Percentiles rank a stretch among this genome's conserved stretches.
phyloP scores from a whole-genome alignment of 2,888 invertebrate genomes.

The Neoscelio sp. region DNA sequence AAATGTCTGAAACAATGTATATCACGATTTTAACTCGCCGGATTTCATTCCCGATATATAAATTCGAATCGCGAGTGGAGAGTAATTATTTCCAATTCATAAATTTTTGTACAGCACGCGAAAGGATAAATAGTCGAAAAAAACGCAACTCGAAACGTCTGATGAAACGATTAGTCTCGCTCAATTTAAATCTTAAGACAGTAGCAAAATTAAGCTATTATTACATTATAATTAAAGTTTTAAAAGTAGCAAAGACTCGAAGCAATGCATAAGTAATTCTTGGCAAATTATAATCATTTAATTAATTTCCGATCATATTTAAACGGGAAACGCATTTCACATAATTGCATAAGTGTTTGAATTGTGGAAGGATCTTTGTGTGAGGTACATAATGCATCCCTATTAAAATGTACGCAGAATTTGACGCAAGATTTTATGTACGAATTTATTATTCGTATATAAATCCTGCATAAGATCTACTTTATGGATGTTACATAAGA shows the following conservation, averaged over 20 bases:
- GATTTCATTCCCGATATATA: slow-evolving; percentile 12
- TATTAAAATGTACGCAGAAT: too few relatives aligned
- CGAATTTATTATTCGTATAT: too few relatives aligned
- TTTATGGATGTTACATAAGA: too few relatives aligned
- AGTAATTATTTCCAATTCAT: slow-evolving; percentile 53
- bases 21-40: slow-evolving; percentile 16
- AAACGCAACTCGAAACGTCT: not conserved
- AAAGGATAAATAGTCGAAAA: not conserved
- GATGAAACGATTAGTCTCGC: slow-evolving; percentile 47
- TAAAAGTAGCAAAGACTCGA: slow-evolving; percentile 19
- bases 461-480: too few relatives aligned
- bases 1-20: slow-evolving; percentile 25
- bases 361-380: too few relatives aligned
- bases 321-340: slow-evolving; percentile 34
- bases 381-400: too few relatives aligned
- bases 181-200: slow-evolving; percentile 52
- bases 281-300: slow-evolving; percentile 45
- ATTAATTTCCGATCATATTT: slow-evolving; percentile 58
- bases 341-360: slow-evolving; percentile 46
- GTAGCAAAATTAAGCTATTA: slow-evolving; percentile 47
- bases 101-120: slow-evolving; percentile 17
- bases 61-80: slow-evolving; percentile 10
- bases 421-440: too few relatives aligned
- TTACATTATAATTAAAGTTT: slow-evolving; percentile 56
- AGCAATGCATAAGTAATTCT: slow-evolving; percentile 32